Conservation (phyloP, 2,113 vertebrate species). For the Gnathonemus longibarbis region DNA sequence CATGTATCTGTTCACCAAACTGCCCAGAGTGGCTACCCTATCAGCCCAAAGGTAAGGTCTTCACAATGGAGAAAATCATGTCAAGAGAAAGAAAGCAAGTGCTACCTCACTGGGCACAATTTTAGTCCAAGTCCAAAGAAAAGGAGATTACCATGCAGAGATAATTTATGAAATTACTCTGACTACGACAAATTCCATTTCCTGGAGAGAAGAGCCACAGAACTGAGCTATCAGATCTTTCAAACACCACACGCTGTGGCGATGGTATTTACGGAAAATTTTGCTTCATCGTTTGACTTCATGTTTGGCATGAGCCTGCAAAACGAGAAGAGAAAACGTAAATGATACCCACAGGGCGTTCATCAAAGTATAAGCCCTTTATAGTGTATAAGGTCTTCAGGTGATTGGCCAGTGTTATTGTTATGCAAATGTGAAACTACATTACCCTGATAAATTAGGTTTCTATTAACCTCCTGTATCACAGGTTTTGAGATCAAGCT, state of each 20-base stretch:
- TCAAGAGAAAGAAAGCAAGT: not conserved
- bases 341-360: not conserved
- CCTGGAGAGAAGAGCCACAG: not conserved
- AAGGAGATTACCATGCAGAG: not conserved
- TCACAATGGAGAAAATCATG: not conserved
- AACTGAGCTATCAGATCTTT: not conserved
- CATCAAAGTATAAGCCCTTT: not conserved
- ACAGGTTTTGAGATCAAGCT: not conserved
- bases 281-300: not conserved
- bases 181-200: not conserved
- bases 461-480: not conserved
- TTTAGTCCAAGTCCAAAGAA: not conserved
- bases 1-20: not conserved
- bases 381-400: not conserved
- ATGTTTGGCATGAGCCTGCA: too few species aligned
- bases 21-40: not conserved
- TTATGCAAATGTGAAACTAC: not conserved
- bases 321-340: not conserved
- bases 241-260: not conserved
- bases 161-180: not conserved
- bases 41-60: not conserved
- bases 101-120: not conserved
- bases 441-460: not conserved
- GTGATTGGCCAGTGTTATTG: not conserved
- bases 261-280: not conserved